These are phyloP conservation scores for Harmothoe impar DNA, from an alignment of 2,888 invertebrate genomes.

Conservation along the genomic window DNA sequence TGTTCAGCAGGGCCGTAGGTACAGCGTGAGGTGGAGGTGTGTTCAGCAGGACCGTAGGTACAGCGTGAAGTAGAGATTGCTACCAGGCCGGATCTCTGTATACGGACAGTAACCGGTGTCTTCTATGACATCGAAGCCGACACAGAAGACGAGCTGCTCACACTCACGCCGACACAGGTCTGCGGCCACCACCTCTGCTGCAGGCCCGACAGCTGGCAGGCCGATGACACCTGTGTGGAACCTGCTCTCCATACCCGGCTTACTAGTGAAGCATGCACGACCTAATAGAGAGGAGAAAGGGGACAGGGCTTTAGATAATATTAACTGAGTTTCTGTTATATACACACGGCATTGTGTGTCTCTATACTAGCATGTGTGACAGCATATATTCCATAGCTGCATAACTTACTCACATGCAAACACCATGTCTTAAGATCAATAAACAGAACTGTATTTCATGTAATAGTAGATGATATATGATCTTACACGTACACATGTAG, in stretches of 20 bases:
- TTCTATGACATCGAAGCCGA: constrained; percentile 25
- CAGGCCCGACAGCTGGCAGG: neutral
- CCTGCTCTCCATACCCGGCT: neutral
- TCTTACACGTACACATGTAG: too few species aligned
- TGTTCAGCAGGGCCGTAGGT: too few species aligned
- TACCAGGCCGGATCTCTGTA: constrained; percentile 1
- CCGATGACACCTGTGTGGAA: constrained; percentile 48
- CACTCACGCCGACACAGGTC: constrained; percentile 53
- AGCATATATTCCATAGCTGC: too few species aligned
- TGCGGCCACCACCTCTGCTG: neutral
- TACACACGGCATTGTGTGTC: too few species aligned
- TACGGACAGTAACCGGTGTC: constrained; percentile 10
- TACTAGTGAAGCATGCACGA: neutral
- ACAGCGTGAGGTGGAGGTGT: too few species aligned
- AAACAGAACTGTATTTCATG: too few species aligned
- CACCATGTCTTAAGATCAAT: too few species aligned
- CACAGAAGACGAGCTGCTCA: constrained; percentile 53
- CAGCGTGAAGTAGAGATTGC: constrained; percentile 20
- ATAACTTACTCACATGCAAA: too few species aligned
- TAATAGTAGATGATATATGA: too few species aligned
- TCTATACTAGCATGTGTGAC: too few species aligned
- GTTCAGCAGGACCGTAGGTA: constrained; percentile 46
- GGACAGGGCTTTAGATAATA: neutral
- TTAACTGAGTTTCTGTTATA: too few species aligned
- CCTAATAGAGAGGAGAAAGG: neutral